Conservation (phyloP, 2,113 vertebrate species). For the Rhinogobius similis region DNA sequence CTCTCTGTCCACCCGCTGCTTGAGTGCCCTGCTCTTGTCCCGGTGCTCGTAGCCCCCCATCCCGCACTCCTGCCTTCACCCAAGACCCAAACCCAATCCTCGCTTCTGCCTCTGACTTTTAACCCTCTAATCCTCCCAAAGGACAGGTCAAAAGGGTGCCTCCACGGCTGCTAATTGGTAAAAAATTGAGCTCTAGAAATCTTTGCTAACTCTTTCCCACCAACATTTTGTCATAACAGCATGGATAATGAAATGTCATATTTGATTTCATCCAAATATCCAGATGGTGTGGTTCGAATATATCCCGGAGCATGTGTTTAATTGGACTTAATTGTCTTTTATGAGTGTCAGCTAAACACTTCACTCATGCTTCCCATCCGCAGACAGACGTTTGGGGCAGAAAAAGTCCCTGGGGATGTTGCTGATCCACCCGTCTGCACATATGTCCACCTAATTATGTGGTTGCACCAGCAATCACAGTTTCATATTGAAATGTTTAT, state of each 20-base stretch:
- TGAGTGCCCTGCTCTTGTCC: slow-evolving; percentile 38
- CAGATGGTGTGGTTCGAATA: slow-evolving; percentile 34
- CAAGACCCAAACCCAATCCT: slow-evolving; percentile 40
- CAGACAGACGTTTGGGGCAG: slow-evolving; percentile 24
- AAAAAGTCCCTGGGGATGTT: slow-evolving; percentile 23
- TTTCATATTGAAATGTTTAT: slow-evolving; percentile 11
- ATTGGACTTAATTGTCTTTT: slow-evolving; percentile 41
- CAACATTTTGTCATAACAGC: slow-evolving; percentile 17
- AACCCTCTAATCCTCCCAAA: slow-evolving; percentile 72
- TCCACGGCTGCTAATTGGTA: slow-evolving; percentile 55
- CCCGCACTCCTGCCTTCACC: slow-evolving; percentile 31
- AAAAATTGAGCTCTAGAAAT: slow-evolving; percentile 27
- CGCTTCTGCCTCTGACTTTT: slow-evolving; percentile 72
- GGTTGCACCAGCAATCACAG: slow-evolving; percentile 14
- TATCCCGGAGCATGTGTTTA: slow-evolving; percentile 37
- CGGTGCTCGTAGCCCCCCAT: slow-evolving; percentile 11
- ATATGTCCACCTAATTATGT: slow-evolving; percentile 5
- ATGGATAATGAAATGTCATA: slow-evolving; percentile 53
- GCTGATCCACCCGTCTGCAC: slow-evolving; percentile 22
- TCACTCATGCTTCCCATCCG: slow-evolving; percentile 25
- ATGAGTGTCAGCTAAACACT: slow-evolving; percentile 16
- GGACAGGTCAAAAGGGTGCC: slow-evolving; percentile 26
- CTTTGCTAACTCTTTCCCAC: neutral
- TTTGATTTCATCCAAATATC: slow-evolving; percentile 44
- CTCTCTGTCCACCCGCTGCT: slow-evolving; percentile 34